Base-by-base conservation (phyloP, 2,113 vertebrate species). In the Seriola aureovittata region DNA sequence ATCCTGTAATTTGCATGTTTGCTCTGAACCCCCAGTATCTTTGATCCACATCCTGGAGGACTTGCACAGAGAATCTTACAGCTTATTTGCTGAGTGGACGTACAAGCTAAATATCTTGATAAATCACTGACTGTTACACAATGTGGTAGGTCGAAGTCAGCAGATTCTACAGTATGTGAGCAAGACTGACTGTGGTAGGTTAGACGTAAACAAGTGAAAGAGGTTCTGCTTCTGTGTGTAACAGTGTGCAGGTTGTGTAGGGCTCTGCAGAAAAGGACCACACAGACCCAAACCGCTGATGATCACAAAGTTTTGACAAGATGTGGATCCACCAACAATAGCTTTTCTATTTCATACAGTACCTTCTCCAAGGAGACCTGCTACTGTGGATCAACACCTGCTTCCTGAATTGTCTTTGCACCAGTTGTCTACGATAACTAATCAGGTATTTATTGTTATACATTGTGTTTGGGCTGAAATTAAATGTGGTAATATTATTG, bases 181-280 rank as follows among this genome's bases (percentile, higher is more conserved):
- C 1, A 21, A 25, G 25, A 36, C 80, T 67, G 75, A 80, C 88
- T 90, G 89, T 90, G 91, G 88, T 78, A 73, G 89, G 89, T 79
- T 78, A 71, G 55, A 75, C 36, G 57, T 55, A 66, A 66, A 52
- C 69, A 55, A 55, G 40, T 52, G 50, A 54, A 78, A 29, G 57
- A 65, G 60, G 52, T 57, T 87, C n/a, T 82, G 58, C 69, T 29
- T 46, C 46, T 42, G 65, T 62, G 66, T 50, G 38, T n/a, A 50
- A 63, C 72, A 68, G 73, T 50, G 77, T 67, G 80, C 78, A 78
- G 70, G 81, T 62, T 52, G 2, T n/a, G 42, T 29, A 23, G 46
- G 46, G 13, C n/a, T 44, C 69, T 57, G 17, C 40, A 82, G 71
- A 46, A 74, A 34, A 75, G 77, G 88, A 91, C 90, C 88, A 88